A percentile compares a stretch with the other conserved stretches of the same genome.
These are phyloP conservation scores for Piaya cayana DNA, from an alignment of 2,113 vertebrate species.

Conservation along the genomic window DNA sequence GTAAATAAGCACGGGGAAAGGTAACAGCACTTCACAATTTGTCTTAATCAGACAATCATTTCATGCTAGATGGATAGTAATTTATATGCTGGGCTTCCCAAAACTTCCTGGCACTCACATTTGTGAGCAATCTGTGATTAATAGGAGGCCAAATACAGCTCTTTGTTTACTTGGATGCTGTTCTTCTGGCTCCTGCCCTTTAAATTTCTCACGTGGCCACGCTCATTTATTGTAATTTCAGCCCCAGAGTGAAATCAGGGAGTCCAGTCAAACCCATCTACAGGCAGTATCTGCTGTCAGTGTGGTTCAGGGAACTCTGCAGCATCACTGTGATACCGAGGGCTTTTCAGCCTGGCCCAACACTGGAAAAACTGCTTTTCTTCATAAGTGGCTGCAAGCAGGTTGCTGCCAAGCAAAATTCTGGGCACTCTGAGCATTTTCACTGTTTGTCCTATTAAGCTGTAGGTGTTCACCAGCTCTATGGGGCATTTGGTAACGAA, in stretches of 20 bases:
- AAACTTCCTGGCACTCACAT: neutral
- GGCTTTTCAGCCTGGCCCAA: neutral
- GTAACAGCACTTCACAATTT: neutral
- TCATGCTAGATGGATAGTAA: constrained; percentile 24
- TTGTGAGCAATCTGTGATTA: constrained; percentile 51
- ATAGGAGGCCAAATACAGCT: constrained; percentile 18
- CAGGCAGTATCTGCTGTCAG: neutral
- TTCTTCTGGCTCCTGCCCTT: constrained; percentile 7
- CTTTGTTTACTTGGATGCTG: neutral
- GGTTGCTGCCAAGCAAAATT: neutral
- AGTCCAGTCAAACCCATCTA: neutral
- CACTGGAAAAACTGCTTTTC: neutral
- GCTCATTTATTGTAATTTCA: neutral
- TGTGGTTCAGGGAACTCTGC: neutral
- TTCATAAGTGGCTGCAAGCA: neutral
- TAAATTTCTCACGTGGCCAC: neutral
- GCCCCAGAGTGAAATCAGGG: neutral
- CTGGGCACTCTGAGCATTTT: neutral
- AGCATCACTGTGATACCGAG: neutral
- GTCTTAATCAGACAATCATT: constrained; percentile 40
- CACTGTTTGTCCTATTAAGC: neutral
- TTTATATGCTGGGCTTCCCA: constrained; percentile 38
- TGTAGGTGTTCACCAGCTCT: neutral
- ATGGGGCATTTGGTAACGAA: neutral
- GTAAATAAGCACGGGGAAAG: constrained; percentile 29